These are phyloP conservation scores for Allolobophora icterica DNA, from an alignment of 2,888 invertebrate species.

Conservation along the genomic window DNA sequence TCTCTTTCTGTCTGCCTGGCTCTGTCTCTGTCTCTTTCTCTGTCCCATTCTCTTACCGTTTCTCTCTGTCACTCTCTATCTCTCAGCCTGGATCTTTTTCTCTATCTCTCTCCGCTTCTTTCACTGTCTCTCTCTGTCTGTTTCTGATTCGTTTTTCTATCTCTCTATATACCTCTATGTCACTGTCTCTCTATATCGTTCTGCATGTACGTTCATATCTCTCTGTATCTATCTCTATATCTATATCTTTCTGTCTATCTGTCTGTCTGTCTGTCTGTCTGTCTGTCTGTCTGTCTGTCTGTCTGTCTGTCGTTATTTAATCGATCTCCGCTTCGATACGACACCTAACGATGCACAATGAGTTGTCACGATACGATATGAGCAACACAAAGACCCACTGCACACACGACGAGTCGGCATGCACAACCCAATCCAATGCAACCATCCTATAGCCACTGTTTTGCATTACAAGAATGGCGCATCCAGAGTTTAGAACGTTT, in stretches of 20 bases:
- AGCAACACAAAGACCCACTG: not conserved
- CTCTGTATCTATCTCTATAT: no score
- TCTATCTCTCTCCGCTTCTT: no score
- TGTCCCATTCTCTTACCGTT: not conserved
- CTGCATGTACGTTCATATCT: no score
- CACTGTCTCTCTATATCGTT: no score
- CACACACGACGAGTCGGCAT: not conserved
- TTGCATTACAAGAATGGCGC: not conserved
- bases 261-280: no score
- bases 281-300: not conserved
- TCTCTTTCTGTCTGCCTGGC: not conserved
- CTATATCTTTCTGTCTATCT: no score
- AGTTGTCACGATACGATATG: not conserved
- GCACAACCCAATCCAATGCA: not conserved
- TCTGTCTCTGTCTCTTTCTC: not conserved
- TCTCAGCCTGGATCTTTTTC: no score
- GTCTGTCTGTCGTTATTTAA: not conserved
- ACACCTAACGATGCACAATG: not conserved
- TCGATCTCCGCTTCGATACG: not conserved
- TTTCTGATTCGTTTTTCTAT: no score
- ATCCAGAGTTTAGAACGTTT: not conserved
- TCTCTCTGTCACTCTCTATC: not conserved
- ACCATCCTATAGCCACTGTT: not conserved
- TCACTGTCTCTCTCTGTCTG: no score
- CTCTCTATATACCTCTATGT: no score